Evolutionary conservation across 2,797 vertebrate genomes (phyloP).

Genomic region (Sebastes diploproa): DNA sequence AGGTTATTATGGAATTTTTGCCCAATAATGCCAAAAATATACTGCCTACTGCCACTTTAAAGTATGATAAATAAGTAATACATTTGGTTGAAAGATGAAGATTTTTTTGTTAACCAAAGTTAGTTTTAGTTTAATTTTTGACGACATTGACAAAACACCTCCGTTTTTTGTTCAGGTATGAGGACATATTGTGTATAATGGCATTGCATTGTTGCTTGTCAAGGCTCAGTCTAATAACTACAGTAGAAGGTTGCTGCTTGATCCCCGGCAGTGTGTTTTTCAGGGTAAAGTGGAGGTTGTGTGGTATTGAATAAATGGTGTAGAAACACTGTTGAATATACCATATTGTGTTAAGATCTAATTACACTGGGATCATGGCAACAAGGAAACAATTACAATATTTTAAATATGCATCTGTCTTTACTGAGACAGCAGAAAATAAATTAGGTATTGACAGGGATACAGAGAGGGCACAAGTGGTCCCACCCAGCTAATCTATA

Average conservation of each 20-base stretch:
- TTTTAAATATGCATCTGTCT: slow-evolving; percentile 51
- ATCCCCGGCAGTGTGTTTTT: not conserved
- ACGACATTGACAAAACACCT: not conserved
- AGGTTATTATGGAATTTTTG: too few species aligned
- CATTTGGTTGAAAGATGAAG: too few species aligned
- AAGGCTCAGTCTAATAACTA: not conserved
- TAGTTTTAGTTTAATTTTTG: not conserved
- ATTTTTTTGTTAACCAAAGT: not conserved
- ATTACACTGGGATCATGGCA: slow-evolving; percentile 35
- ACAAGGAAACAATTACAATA: slow-evolving; percentile 44
- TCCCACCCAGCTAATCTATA: slow-evolving; percentile 30
- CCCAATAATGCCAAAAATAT: too few species aligned
- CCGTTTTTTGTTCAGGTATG: not conserved
- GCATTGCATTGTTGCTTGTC: not conserved
- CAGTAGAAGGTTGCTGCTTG: not conserved
- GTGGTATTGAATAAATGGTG: slow-evolving; percentile 18
- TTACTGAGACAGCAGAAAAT: slow-evolving; percentile 65
- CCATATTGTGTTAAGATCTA: slow-evolving; percentile 29
- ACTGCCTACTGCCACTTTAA: accelerated
- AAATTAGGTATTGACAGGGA: slow-evolving; percentile 65
- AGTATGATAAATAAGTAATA: too few species aligned
- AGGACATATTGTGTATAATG: not conserved
- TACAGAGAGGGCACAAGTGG: slow-evolving; percentile 17
- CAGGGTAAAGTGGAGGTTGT: not conserved
- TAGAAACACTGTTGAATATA: slow-evolving; percentile 46